Percentiles rank a stretch among this genome's conserved stretches.
Evolutionary conservation across 35 echinoderm and acorn worm genomes (phyloP).

Genomic region (Stichopus chloronotus): DNA sequence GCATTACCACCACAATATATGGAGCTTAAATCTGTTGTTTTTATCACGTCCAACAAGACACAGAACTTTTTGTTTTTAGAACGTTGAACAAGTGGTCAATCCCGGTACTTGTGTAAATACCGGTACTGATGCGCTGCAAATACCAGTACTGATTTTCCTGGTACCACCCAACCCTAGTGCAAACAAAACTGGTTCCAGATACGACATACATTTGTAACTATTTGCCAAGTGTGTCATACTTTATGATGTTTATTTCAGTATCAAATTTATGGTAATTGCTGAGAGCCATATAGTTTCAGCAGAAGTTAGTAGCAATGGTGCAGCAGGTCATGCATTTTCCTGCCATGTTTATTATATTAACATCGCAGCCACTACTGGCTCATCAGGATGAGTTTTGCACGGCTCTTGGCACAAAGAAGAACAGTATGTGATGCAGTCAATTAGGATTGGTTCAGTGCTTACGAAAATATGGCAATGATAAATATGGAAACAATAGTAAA

Average conservation of each 20-base stretch:
- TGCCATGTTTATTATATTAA: neutral
- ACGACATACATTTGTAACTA: neutral
- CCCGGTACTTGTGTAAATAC: too few relatives aligned
- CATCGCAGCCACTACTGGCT: neutral
- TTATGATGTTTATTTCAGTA: neutral
- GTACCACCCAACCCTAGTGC: too few relatives aligned
- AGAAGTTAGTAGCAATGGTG: neutral
- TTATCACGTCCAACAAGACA: too few relatives aligned
- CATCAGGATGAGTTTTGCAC: constrained; percentile 4
- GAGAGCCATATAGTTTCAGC: neutral
- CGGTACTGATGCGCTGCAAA: too few relatives aligned
- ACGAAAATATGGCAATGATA: neutral
- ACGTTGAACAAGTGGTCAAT: too few relatives aligned
- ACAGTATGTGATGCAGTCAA: neutral
- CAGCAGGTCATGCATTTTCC: neutral
- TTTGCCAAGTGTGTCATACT: neutral
- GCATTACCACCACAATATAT: too few relatives aligned
- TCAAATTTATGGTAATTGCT: constrained; percentile 2
- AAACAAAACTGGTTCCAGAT: neutral
- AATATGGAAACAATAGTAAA: too few relatives aligned
- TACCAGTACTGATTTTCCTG: too few relatives aligned
- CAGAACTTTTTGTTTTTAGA: too few relatives aligned
- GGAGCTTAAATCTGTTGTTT: neutral
- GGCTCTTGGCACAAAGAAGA: neutral
- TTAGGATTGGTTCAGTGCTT: neutral